Percentiles rank a stretch among this genome's conserved stretches.
Conservation (phyloP, 2,113 vertebrate genomes). For the Neolamprologus modestus region DNA sequence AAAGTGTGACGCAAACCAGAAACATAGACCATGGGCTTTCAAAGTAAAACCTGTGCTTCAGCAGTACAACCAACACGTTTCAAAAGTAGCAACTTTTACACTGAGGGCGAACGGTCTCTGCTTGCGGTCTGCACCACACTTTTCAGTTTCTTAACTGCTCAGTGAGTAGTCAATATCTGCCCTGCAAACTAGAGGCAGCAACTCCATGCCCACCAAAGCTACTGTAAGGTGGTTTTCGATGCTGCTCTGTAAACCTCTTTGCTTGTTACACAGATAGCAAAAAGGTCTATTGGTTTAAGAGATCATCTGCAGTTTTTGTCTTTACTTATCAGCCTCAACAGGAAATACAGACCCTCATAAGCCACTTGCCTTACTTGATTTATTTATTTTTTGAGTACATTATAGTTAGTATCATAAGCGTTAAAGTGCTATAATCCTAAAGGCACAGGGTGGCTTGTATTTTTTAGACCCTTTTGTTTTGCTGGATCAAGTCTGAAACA, state of each 20-base stretch:
- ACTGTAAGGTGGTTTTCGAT: neutral
- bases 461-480: neutral
- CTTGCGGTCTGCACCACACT: neutral
- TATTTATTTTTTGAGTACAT: fast-evolving
- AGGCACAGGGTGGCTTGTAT: neutral
- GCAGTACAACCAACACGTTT: neutral
- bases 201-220: neutral
- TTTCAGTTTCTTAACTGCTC: neutral
- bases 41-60: neutral
- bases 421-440: neutral
- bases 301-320: neutral
- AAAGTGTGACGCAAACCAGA: neutral
- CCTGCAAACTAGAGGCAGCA: neutral
- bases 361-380: neutral
- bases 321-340: neutral
- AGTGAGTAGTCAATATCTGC: neutral
- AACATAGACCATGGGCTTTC: neutral
- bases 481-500: neutral
- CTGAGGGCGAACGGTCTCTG: neutral
- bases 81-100: neutral
- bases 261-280: neutral
- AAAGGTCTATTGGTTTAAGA: neutral
- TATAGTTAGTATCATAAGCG: neutral
- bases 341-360: neutral
- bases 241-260: neutral